Conservation (phyloP, 2,113 vertebrate genomes). For the Pagrus major region DNA sequence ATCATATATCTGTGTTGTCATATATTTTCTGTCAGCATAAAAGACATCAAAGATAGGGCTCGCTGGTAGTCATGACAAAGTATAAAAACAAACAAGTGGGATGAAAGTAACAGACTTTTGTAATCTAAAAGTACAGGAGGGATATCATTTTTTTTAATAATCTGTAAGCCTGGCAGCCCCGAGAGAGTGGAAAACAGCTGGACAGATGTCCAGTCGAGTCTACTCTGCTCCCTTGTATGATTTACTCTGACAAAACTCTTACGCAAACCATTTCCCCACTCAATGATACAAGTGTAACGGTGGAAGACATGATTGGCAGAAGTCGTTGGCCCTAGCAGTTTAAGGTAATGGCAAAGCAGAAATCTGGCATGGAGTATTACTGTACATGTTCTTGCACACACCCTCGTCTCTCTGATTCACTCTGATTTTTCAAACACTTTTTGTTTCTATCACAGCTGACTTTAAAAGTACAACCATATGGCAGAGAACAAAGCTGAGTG, state of each 20-base stretch:
- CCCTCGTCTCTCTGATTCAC: background rate
- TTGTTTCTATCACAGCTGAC: constrained; percentile 14
- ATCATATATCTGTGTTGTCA: background rate
- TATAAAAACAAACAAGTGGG: constrained; percentile 1
- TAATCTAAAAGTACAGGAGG: constrained; percentile 21
- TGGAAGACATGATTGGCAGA: constrained; percentile 7
- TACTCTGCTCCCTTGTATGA: constrained; percentile 20
- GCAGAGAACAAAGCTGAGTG: constrained; percentile 16
- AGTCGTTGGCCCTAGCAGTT: constrained; percentile 3
- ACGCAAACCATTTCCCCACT: constrained; percentile 18
- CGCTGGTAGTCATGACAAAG: constrained; percentile 2
- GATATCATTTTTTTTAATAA: constrained; percentile 49
- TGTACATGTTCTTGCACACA: background rate
- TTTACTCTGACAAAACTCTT: constrained; percentile 40
- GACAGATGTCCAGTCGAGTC: constrained; percentile 30
- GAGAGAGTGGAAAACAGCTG: constrained; percentile 34
- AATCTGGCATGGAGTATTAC: constrained; percentile 27
- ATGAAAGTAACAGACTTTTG: constrained; percentile 1
- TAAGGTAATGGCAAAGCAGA: constrained; percentile 24
- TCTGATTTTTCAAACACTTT: constrained; percentile 4
- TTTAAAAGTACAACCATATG: constrained; percentile 34
- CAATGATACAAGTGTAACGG: constrained; percentile 20
- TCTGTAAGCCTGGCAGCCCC: constrained; percentile 15
- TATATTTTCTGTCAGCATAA: background rate
- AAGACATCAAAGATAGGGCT: background rate